Conservation (phyloP, 2,797 vertebrate genomes). For the Gadopsis marmoratus region DNA sequence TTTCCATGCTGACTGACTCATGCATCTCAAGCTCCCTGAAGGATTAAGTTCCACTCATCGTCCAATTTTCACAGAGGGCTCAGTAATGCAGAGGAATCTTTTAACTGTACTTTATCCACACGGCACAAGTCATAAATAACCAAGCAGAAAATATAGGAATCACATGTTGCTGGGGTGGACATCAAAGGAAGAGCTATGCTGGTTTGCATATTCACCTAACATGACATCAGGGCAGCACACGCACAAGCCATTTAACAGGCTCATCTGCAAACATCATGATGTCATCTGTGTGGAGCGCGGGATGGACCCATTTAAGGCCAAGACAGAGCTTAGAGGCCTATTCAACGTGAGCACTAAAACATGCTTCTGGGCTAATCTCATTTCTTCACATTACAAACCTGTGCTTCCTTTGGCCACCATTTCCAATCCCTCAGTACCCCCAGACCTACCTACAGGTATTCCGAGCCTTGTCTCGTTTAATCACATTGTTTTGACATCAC, state of each 20-base stretch:
- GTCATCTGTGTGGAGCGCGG: constrained; percentile 72
- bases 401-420: constrained; percentile 28
- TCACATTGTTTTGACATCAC: constrained; percentile 26
- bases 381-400: constrained; percentile 41
- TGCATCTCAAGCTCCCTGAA: constrained; percentile 74
- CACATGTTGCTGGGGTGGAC: constrained; percentile 76
- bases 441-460: neutral
- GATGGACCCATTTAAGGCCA: constrained; percentile 75
- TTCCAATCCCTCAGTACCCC: constrained; percentile 7
- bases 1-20: constrained; percentile 85
- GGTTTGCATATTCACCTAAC: constrained; percentile 76
- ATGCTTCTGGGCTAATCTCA: constrained; percentile 49
- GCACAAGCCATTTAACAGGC: constrained; percentile 76
- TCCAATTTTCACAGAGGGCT: constrained; percentile 76
- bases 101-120: constrained; percentile 77
- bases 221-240: constrained; percentile 74
- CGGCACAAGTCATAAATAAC: constrained; percentile 82
- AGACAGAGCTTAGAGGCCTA: constrained; percentile 47
- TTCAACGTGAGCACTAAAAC: constrained; percentile 54
- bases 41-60: constrained; percentile 77
- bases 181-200: constrained; percentile 76
- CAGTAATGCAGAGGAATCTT: constrained; percentile 69
- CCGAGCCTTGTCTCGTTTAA: neutral
- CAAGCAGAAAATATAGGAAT: constrained; percentile 79
- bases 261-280: constrained; percentile 81